Percentiles rank a stretch among this genome's conserved stretches.
These are phyloP conservation scores for Oophaga pumilio DNA, from an alignment of 2,113 vertebrate genomes.

Conservation along the genomic window DNA sequence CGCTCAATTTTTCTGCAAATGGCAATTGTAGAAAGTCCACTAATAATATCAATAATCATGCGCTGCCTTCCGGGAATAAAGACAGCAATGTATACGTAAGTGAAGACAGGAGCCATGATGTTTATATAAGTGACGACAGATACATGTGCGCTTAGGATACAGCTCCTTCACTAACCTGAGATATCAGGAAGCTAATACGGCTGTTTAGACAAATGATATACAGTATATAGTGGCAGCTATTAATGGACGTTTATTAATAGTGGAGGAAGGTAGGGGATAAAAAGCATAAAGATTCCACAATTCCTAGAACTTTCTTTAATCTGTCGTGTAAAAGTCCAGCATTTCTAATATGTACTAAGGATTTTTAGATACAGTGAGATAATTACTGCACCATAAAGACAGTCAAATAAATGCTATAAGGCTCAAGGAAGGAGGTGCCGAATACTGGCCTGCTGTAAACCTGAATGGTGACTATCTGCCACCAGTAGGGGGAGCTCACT, in stretches of 20 bases:
- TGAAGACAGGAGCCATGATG: slow-evolving; percentile 7
- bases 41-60: not conserved
- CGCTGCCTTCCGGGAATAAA: not conserved
- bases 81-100: not conserved
- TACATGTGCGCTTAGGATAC: slow-evolving; percentile 21
- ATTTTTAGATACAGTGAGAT: no score
- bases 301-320: not conserved
- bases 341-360: not conserved
- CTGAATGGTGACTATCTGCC: no score
- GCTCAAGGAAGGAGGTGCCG: no score
- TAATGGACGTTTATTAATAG: no score
- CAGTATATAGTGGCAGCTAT: not conserved
- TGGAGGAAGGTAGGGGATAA: no score
- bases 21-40: not conserved
- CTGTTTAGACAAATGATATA: not conserved
- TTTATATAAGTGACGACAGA: slow-evolving; percentile 23
- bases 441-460: no score
- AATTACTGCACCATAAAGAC: no score
- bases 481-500: no score
- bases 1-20: not conserved
- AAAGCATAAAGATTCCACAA: no score
- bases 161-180: not conserved
- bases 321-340: not conserved
- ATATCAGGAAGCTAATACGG: not conserved
- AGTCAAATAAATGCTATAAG: no score